A percentile compares a stretch with the other conserved stretches of the same genome.
phyloP scores from a whole-genome alignment of 1,140 invertebrate genomes.

The Neuroterus valhalla region DNA sequence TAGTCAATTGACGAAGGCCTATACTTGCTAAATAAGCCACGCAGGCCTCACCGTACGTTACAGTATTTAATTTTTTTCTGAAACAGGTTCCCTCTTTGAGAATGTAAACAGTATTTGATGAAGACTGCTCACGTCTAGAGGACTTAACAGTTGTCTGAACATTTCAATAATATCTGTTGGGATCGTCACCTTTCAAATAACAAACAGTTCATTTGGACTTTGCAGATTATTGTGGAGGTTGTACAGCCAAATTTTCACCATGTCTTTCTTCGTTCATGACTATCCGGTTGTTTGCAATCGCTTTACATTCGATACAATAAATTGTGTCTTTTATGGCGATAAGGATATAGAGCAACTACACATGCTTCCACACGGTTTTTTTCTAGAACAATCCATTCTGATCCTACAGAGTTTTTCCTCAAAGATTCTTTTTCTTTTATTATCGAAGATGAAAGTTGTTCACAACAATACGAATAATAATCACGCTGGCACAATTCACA shows the following conservation, averaged over 20 bases:
- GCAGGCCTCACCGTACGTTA: slow-evolving; percentile 39
- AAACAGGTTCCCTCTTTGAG: slow-evolving; percentile 54
- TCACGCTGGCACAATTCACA: slow-evolving; percentile 35
- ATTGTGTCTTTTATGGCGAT: slow-evolving; percentile 40
- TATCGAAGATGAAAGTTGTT: slow-evolving; percentile 34
- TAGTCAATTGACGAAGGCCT: too few species aligned
- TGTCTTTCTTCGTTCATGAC: background rate
- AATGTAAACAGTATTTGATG: too few species aligned
- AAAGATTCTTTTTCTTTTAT: slow-evolving; percentile 39
- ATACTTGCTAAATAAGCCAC: too few species aligned
- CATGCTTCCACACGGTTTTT: slow-evolving; percentile 40
- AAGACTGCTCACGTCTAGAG: too few species aligned
- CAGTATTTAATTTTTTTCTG: slow-evolving; percentile 49
- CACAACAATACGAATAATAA: slow-evolving; percentile 40
- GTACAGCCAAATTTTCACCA: too few species aligned
- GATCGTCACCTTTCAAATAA: background rate
- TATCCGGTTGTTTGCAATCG: background rate
- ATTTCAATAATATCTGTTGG: slow-evolving; percentile 15
- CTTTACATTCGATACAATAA: slow-evolving; percentile 15
- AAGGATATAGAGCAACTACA: slow-evolving; percentile 36
- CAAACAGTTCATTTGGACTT: too few species aligned
- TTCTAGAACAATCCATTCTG: slow-evolving; percentile 40
- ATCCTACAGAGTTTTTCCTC: slow-evolving; percentile 32
- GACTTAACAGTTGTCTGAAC: too few species aligned
- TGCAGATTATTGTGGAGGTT: too few species aligned